Evolutionary conservation across 2,888 invertebrate genomes (phyloP), one percentile per base, ranked within the genome.

Genomic region (Drosophila basisetae): DNA sequence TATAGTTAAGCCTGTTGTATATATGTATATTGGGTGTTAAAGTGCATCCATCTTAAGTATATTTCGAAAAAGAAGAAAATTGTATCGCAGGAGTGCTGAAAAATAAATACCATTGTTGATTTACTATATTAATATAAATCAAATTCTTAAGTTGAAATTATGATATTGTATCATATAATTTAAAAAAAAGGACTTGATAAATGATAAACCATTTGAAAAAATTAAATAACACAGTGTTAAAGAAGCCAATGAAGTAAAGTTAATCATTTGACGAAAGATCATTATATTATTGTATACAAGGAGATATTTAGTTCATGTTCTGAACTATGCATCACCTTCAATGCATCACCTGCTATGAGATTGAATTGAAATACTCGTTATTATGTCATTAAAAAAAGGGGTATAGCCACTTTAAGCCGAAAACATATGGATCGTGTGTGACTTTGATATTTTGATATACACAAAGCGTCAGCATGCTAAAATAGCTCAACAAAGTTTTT

Each of bases 391-490:
- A 2, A 16, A 2, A 25, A 16, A 25, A 30, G 54, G 64, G 28
- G 50, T 68, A 59, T 53, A 33, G 7, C 5, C 22, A 47, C n/a
- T 39, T 31, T 58, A 43, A 52, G 18, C 47, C 28, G 1, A 61
- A 61, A 66, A 30, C 35, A 18, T 55, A 49, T 69, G 28, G 18
- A 35, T 30, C 52, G 47, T 18, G 41, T 33, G 60, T 52, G 68
- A 73, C 58, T 80, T 78, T 53, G 54, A 61, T 67, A 50, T 39
- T 80, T 78, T 53, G 52, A 64, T 65, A 50, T 35, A 66, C 22
- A 49, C 49, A 65, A 67, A 73, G 63, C 80, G 83, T 89, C 88
- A 86, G 73, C 71, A 11, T 33, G 56, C 78, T 33, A 73, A 90
- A 91, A 88, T 84, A 89, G 80, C 81, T 70, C 37, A 68, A 65